A percentile compares a stretch with the other conserved stretches of the same genome.
Evolutionary conservation across 2,888 invertebrate species (phyloP).

Genomic region (Eilema caniola): DNA sequence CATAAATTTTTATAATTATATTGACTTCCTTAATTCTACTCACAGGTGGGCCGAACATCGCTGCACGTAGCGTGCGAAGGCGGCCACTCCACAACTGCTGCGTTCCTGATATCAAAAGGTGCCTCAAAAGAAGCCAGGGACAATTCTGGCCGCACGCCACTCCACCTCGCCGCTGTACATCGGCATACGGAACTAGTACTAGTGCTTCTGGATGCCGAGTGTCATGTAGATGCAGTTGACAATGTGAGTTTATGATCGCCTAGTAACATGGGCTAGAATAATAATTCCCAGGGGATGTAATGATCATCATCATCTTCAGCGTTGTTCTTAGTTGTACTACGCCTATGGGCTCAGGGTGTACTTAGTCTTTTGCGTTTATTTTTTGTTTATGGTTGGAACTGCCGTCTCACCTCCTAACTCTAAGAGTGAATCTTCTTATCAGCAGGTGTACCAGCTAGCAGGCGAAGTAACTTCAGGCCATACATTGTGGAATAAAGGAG

Average conservation of each 20-base stretch:
- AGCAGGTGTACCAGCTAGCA: too few relatives aligned
- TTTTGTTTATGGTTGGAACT: too few relatives aligned
- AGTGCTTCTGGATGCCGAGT: conserved; percentile 89
- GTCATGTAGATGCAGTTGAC: conserved; percentile 86
- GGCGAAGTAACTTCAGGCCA: too few relatives aligned
- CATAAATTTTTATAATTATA: not conserved
- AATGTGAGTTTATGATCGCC: conserved; percentile 67
- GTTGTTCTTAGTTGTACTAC: too few relatives aligned
- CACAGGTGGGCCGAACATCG: conserved; percentile 86
- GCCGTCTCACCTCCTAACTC: too few relatives aligned
- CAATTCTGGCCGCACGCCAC: conserved; percentile 90
- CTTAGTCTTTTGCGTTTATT: too few relatives aligned
- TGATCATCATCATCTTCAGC: too few relatives aligned
- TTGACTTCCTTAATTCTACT: too few relatives aligned
- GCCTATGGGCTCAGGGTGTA: too few relatives aligned
- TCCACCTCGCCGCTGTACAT: conserved; percentile 92
- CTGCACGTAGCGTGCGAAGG: conserved; percentile 91
- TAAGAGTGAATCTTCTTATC: too few relatives aligned
- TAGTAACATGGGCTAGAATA: conserved; percentile 36
- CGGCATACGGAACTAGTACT: conserved; percentile 91
- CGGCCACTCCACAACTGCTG: conserved; percentile 88
- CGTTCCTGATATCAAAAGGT: conserved; percentile 86
- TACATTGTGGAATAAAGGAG: too few relatives aligned
- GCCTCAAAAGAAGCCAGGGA: conserved; percentile 91
- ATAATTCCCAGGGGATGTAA: too few relatives aligned